Evolutionary conservation across 2,113 vertebrate genomes (phyloP), one percentile per base, ranked within the genome.

Genomic region (Cephalopterus ornatus): DNA sequence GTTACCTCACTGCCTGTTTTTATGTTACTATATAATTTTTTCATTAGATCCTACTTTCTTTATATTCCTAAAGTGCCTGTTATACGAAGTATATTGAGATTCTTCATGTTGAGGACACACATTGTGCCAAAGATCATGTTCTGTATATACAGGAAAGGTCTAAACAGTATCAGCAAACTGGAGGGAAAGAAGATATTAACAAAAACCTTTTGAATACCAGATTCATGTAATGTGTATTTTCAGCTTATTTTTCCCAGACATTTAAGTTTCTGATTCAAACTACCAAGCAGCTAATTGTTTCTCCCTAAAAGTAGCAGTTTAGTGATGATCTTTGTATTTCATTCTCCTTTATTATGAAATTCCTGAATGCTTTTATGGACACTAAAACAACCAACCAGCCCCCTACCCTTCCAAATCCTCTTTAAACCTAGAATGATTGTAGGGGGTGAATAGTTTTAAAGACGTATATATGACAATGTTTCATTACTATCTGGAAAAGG

Each of bases 401-500:
- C 8, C 68, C 67, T 80, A 55, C 75, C 52, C 72, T 10, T 85
- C 44, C 56, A 92, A 96, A 95, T 96, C 67, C 65, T 74, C 30
- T 77, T 84, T 90, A 94, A 94, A 47, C 59, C 47, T 85, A 27
- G 30, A 77, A 65, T 95, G 79, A 92, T 91, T 83, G 55, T 83
- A 71, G 61, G 39, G 71, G 42, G 42, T 77, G 49, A 82, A 39
- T 92, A 82, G 94, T 94, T 94, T 92, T 56, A 68, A 90, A 91
- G 22, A 71, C 41, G 30, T 67, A 23, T 90, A 26, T 81, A 78
- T 84, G 88, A 93, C 92, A 95, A n/a, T 74, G 35, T 96, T 95
- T 96, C 88, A 80, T 94, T 89, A 92, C 59, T 80, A 56, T 88
- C 73, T 94, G 58, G 63, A 84, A 93, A 94, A 83, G 35, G 47